Conservation (phyloP, 2,888 invertebrate species). For the Hydropsyche betteni region DNA sequence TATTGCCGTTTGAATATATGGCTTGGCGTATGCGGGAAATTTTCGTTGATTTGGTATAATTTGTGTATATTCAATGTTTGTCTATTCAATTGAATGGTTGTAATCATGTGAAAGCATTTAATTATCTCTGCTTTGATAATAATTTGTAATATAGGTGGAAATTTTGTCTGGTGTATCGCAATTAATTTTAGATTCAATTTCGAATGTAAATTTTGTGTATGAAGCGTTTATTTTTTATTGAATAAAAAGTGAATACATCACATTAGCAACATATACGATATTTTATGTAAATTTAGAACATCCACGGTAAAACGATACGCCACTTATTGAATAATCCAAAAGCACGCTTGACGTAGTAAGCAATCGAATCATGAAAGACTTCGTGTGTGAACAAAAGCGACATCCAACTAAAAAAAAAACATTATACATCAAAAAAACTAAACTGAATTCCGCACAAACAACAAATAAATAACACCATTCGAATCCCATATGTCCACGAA, state of each 20-base stretch:
- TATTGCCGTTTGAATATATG: too few species aligned
- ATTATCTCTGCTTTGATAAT: too few species aligned
- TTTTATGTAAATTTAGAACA: neutral
- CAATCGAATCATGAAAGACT: constrained; percentile 17
- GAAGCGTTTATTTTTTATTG: too few species aligned
- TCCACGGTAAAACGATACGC: neutral
- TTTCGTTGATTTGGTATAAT: too few species aligned
- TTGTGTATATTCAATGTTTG: too few species aligned
- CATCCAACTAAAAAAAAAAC: neutral
- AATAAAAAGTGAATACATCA: too few species aligned
- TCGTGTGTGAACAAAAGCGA: constrained; percentile 7
- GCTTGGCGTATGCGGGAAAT: too few species aligned
- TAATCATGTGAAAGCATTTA: neutral
- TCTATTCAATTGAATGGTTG: neutral
- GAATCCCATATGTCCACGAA: neutral
- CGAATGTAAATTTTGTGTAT: too few species aligned
- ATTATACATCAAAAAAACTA: neutral
- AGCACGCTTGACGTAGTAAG: constrained; percentile 7
- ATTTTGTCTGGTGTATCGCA: neutral
- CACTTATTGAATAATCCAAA: constrained; percentile 20
- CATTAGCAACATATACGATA: neutral
- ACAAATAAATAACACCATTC: neutral
- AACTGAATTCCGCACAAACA: neutral
- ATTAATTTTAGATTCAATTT: neutral
- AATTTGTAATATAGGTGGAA: too few species aligned